Evolutionary conservation across 2,797 vertebrate genomes (phyloP).

Genomic region (Varecia variegata): DNA sequence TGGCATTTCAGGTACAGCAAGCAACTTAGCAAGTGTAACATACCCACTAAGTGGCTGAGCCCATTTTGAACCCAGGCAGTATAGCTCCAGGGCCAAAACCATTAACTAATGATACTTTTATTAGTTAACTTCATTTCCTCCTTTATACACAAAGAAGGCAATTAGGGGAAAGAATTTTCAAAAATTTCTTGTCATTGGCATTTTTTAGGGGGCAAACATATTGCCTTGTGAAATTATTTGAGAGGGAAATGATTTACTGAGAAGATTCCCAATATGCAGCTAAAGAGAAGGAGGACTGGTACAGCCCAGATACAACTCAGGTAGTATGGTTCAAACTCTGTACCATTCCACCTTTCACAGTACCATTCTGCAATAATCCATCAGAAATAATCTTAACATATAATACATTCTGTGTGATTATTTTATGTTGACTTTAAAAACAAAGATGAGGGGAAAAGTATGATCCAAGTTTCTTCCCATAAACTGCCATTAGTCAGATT

Average conservation of each 20-base stretch:
- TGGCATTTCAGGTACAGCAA: not conserved
- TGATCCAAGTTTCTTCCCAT: not conserved
- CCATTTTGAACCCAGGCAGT: not conserved
- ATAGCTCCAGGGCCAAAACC: not conserved
- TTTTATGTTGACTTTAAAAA: not conserved
- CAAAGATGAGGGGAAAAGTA: not conserved
- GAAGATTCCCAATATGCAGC: conserved; percentile 94
- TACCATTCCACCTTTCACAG: not conserved
- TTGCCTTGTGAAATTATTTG: conserved; percentile 94
- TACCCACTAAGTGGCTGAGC: not conserved
- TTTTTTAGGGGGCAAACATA: conserved; percentile 93
- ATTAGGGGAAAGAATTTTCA: not conserved
- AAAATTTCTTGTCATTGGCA: conserved; percentile 90
- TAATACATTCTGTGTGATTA: not conserved
- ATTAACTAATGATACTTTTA: not conserved
- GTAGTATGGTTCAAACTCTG: not conserved
- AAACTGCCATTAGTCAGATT: not conserved
- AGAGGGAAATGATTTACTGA: conserved; percentile 96
- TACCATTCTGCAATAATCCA: not conserved
- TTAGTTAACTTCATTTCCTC: not conserved
- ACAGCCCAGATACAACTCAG: not conserved
- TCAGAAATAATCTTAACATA: not conserved
- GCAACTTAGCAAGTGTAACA: not conserved
- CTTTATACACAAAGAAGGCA: not conserved
- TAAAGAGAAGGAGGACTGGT: conserved; percentile 69